Evolutionary conservation across 2,797 vertebrate genomes (phyloP).

Genomic region (Erpetoichthys calabaricus): DNA sequence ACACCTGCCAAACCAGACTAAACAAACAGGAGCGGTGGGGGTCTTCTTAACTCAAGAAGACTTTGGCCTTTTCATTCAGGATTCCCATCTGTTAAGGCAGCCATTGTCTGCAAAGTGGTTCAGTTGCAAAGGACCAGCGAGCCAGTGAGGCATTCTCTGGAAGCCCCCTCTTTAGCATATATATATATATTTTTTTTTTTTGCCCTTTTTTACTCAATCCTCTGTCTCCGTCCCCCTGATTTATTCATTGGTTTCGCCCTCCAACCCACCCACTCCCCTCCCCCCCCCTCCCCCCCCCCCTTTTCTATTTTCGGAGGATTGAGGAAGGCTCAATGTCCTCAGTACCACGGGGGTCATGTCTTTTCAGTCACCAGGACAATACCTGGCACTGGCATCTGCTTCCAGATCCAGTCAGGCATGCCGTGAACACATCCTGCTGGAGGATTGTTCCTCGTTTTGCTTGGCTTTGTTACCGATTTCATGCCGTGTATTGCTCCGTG

Average conservation of each 20-base stretch:
- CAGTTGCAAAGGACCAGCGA: conserved; percentile 50
- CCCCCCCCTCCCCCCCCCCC: conserved; percentile 56
- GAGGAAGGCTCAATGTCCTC: conserved; percentile 56
- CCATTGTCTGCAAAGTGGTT: conserved; percentile 81
- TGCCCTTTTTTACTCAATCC: conserved; percentile 36
- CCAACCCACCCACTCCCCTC: conserved; percentile 47
- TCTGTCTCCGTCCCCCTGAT: conserved; percentile 68
- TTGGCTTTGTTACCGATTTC: conserved; percentile 83
- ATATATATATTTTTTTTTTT: too few relatives aligned
- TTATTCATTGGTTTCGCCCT: conserved; percentile 97
- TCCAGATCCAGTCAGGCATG: conserved; percentile 67
- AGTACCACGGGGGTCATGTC: conserved; percentile 62
- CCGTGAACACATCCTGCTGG: conserved; percentile 74
- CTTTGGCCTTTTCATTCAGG: conserved; percentile 58
- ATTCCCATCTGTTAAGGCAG: conserved; percentile 88
- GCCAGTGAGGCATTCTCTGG: conserved; percentile 50
- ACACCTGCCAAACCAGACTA: conserved; percentile 76
- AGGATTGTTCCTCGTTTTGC: conserved; percentile 62
- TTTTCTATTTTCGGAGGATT: conserved; percentile 49
- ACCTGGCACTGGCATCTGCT: conserved; percentile 66
- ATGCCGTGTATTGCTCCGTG: conserved; percentile 69
- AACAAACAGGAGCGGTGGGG: conserved; percentile 47
- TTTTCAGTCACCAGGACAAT: conserved; percentile 63
- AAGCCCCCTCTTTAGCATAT: conserved; percentile 77
- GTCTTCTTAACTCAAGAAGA: conserved; percentile 59